These are phyloP conservation scores for Montipora cactus DNA, from an alignment of 64 coral and sea anemone genomes.

Conservation along the genomic window DNA sequence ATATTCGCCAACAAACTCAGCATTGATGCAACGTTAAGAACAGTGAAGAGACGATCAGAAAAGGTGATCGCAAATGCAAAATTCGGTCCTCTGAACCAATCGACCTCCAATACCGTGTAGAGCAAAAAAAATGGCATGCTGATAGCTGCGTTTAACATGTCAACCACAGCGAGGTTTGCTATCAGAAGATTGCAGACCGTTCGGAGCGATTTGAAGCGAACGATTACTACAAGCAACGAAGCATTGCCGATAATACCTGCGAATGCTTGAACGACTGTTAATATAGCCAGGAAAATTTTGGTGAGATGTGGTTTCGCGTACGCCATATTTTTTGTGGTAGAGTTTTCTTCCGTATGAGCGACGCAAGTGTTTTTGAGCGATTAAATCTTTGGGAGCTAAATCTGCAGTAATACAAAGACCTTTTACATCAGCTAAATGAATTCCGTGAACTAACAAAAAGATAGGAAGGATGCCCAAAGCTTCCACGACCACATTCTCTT, in stretches of 20 bases:
- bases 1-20: neutral
- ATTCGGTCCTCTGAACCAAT: conserved; percentile 5
- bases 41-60: neutral
- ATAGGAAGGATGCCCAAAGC: too few species aligned
- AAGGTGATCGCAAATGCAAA: conserved; percentile 15
- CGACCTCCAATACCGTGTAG: conserved; percentile 7
- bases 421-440: too few species aligned
- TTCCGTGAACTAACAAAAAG: too few species aligned
- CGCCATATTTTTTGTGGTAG: neutral
- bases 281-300: neutral
- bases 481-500: too few species aligned
- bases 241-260: conserved; percentile 6
- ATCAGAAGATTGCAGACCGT: conserved; percentile 52
- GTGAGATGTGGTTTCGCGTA: neutral
- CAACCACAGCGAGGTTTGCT: conserved; percentile 39
- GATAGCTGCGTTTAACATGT: conserved; percentile 15
- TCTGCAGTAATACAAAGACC: too few species aligned
- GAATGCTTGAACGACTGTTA: neutral
- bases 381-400: too few species aligned
- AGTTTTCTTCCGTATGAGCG: too few species aligned
- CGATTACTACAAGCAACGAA: neutral
- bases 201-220: conserved; percentile 46
- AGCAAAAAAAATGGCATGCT: conserved; percentile 33
- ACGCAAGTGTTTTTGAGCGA: too few species aligned
- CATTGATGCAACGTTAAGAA: conserved; percentile 41